Base-by-base conservation (phyloP, 2,797 vertebrate species). In the Darevskia nairensis region DNA sequence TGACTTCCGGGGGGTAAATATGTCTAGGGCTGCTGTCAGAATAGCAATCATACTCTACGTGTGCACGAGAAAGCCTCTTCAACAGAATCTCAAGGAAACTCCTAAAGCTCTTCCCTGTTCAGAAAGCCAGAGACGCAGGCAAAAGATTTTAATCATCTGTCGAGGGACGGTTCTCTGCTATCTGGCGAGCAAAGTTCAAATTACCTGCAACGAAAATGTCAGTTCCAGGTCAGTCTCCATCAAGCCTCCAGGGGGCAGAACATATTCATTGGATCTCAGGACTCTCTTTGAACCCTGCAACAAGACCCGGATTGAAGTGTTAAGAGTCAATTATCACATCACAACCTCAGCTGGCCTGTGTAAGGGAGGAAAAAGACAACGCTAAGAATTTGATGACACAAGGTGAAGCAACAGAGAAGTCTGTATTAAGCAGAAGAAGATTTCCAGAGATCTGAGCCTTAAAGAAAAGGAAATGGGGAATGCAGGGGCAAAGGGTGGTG, bases 211-310 rank as follows among this genome's bases (percentile, higher is more conserved):
- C 61, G 98, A 98, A 96, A 98, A 98, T 83, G 98, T 98, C 94
- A 98, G 97, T 96, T 98, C 98, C 94, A 98, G 97, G 92, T 98
- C 98, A 0, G 98, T 98, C 96, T 98, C 98, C 98, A 98, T 98
- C 93, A 98, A 96, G 87, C 98, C 98, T 9, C 97, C 97, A 82
- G 98, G 98, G 0, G 98, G 98, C 84, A 98, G 97, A 90, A 97
- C 80, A 3, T 98, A 98, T 91, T 98, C 98, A 72, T 98, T 98
- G 69, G 98, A 98, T 92, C 98, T 97, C 90, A 98, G 95, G 87
- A 98, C 97, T 93, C 98, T 96, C 93, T 98, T 98, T 4, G 98
- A 98, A 89, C 98, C 98, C 98, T 98, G 90, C 8, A 91, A 94
- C 0, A 72, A 90, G 64, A 94, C 29, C 1, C 27, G 72, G 7